phyloP scores from a whole-genome alignment of 2,888 invertebrate genomes.

The Hirudinaria manillensis region DNA sequence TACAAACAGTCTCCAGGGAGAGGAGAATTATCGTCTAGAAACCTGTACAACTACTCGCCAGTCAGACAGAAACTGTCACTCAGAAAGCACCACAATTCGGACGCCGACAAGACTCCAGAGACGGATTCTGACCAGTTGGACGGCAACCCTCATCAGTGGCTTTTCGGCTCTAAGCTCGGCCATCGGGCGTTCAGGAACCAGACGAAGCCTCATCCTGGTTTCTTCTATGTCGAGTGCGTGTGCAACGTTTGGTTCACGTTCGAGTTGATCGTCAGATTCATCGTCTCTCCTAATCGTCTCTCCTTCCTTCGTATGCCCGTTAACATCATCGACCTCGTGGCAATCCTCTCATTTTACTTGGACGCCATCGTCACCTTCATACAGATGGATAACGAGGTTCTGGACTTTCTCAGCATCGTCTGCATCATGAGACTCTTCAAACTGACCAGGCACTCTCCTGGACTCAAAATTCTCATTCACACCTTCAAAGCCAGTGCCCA shows the following conservation, averaged over 20 bases:
- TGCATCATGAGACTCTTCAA: constrained; percentile 88
- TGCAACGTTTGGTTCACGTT: constrained; percentile 94
- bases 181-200: constrained; percentile 58
- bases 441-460: constrained; percentile 85
- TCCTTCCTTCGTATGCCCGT: constrained; percentile 83
- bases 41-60: not conserved
- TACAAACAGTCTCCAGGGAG: not conserved
- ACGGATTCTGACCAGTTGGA: not conserved
- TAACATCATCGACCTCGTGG: constrained; percentile 87
- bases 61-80: constrained; percentile 14
- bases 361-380: constrained; percentile 51
- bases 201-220: constrained; percentile 89
- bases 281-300: constrained; percentile 83
- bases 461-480: constrained; percentile 87
- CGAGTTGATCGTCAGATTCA: constrained; percentile 77
- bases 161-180: constrained; percentile 9
- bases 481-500: constrained; percentile 93
- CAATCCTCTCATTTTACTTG: constrained; percentile 81
- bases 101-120: not conserved
- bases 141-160: constrained; percentile 20
- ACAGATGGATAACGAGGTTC: constrained; percentile 57
- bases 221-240: constrained; percentile 83
- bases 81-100: constrained; percentile 2
- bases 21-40: not conserved
- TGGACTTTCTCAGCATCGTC: constrained; percentile 91